These are phyloP conservation scores for Liparis tanakae DNA, from an alignment of 2,797 vertebrate genomes.

Conservation along the genomic window DNA sequence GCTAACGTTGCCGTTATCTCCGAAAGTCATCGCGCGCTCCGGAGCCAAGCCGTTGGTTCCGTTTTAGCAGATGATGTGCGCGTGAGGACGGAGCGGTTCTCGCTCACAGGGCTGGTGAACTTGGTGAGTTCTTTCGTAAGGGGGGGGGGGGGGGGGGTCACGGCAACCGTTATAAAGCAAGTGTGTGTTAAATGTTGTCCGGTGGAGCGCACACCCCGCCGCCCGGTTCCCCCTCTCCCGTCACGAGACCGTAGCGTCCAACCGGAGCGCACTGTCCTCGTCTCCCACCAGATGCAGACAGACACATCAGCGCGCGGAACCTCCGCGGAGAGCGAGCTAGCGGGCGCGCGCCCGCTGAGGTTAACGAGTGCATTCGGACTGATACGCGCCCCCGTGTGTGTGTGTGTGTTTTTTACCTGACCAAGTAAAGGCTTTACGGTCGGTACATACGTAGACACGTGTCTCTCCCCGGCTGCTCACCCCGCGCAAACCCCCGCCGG, in stretches of 20 bases:
- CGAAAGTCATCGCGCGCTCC: slow-evolving; percentile 60
- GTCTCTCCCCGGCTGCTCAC: slow-evolving; percentile 38
- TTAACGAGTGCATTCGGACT: slow-evolving; percentile 79
- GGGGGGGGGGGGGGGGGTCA: slow-evolving; percentile 24
- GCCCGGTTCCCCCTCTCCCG: not conserved
- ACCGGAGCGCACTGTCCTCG: slow-evolving; percentile 59
- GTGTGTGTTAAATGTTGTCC: slow-evolving; percentile 22
- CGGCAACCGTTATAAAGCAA: slow-evolving; percentile 13
- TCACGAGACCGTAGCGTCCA: slow-evolving; percentile 55
- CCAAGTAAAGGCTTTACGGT: slow-evolving; percentile 61
- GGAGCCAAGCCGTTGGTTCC: slow-evolving; percentile 49
- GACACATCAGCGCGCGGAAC: slow-evolving; percentile 75
- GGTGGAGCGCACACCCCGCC: slow-evolving; percentile 5
- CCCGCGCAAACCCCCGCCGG: slow-evolving; percentile 29
- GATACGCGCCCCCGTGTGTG: slow-evolving; percentile 62
- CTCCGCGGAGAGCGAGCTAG: slow-evolving; percentile 45
- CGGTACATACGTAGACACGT: slow-evolving; percentile 50
- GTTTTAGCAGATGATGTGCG: slow-evolving; percentile 68
- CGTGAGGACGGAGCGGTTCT: slow-evolving; percentile 63
- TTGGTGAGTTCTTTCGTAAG: slow-evolving; percentile 59
- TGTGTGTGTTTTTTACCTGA: slow-evolving; percentile 67
- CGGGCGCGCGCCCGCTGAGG: slow-evolving; percentile 67
- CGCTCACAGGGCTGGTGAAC: slow-evolving; percentile 65
- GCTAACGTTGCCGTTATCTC: slow-evolving; percentile 34
- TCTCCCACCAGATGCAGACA: slow-evolving; percentile 71